Conservation (phyloP, 1,140 invertebrate species). For the Drosophila albomicans region DNA sequence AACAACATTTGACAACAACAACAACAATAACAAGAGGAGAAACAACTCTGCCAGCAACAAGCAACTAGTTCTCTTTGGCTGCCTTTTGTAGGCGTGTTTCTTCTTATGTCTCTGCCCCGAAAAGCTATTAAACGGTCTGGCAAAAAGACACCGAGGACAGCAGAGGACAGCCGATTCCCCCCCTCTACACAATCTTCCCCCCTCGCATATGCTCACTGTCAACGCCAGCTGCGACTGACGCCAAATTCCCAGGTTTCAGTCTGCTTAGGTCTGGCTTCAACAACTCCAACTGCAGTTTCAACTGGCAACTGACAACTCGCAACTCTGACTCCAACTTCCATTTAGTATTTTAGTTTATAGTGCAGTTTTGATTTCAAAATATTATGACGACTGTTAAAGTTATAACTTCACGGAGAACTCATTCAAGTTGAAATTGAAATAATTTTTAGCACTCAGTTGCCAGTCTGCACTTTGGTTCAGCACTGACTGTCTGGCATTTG, state of each 20-base stretch:
- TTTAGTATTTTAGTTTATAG: conserved; percentile 67
- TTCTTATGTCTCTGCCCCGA: conserved; percentile 47
- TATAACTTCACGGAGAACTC: conserved; percentile 51
- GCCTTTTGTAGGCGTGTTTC: conserved; percentile 50
- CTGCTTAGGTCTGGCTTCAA: conserved; percentile 29
- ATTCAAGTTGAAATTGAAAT: conserved; percentile 66
- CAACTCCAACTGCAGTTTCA: not conserved
- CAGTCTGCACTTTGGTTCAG: conserved; percentile 1
- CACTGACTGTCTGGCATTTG: conserved; percentile 21
- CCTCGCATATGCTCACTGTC: conserved; percentile 44
- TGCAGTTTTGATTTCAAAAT: conserved; percentile 73
- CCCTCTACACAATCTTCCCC: not conserved
- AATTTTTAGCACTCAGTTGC: conserved; percentile 35
- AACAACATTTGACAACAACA: conserved; percentile 23
- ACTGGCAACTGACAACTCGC: too few species aligned
- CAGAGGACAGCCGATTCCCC: conserved; percentile 9
- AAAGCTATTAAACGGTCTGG: conserved; percentile 63
- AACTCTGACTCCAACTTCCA: conserved; percentile 33
- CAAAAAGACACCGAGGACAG: conserved; percentile 31
- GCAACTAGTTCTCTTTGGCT: conserved; percentile 50
- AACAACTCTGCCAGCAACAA: conserved; percentile 20
- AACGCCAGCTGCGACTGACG: conserved; percentile 60
- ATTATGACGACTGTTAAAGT: conserved; percentile 74
- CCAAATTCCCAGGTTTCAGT: conserved; percentile 30
- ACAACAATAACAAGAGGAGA: conserved; percentile 1